Evolutionary conservation across 2,888 invertebrate species (phyloP).

Genomic region (Lasioglossum zephyrum): DNA sequence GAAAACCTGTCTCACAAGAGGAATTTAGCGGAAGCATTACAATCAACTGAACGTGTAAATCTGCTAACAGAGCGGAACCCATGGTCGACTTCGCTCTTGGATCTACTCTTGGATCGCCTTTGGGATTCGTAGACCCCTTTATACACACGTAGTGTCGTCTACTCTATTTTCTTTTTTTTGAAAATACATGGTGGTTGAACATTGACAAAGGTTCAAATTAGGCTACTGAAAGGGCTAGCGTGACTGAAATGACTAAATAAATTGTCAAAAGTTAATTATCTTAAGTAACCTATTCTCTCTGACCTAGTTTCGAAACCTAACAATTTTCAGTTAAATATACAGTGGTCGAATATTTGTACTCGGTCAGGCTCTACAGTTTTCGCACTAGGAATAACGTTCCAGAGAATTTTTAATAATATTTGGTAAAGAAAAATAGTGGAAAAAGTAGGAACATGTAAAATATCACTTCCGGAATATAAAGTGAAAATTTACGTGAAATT

Average conservation of each 20-base stretch:
- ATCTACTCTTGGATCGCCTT: conserved; percentile 3
- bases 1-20: conserved; percentile 7
- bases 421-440: not conserved
- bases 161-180: too few relatives aligned
- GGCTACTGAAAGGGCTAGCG: too few relatives aligned
- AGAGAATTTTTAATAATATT: not conserved
- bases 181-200: too few relatives aligned
- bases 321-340: not conserved
- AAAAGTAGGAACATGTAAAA: not conserved
- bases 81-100: not conserved
- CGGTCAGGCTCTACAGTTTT: not conserved
- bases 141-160: not conserved
- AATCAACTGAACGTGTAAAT: conserved; percentile 7
- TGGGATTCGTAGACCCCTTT: not conserved
- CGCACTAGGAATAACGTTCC: not conserved
- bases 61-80: not conserved
- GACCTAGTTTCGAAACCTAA: not conserved
- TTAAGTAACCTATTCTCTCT: not conserved
- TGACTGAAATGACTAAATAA: too few relatives aligned
- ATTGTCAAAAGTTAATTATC: not conserved
- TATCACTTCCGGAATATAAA: not conserved
- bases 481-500: conserved; percentile 1
- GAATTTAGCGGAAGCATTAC: conserved; percentile 6
- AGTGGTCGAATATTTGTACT: not conserved
- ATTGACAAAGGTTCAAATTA: too few relatives aligned